Conservation (phyloP, 2,797 vertebrate genomes). For the Micromesistius poutassou region DNA sequence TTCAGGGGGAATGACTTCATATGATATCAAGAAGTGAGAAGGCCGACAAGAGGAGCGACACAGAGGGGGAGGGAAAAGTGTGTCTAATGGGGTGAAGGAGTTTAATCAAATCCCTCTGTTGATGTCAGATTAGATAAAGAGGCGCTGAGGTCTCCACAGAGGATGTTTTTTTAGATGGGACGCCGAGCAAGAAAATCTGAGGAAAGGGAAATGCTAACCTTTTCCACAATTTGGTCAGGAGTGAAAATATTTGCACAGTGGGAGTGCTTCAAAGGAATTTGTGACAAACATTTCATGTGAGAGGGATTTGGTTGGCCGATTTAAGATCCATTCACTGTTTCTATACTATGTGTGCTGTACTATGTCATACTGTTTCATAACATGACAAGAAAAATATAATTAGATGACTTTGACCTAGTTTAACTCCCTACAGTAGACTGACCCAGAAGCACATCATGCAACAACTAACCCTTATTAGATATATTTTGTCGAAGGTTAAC, state of each 20-base stretch:
- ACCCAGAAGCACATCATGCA: neutral
- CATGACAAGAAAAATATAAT: neutral
- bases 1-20: constrained; percentile 24
- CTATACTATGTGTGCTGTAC: too few species aligned
- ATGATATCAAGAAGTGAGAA: constrained; percentile 20
- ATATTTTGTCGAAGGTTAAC: neutral
- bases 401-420: neutral
- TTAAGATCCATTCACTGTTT: neutral
- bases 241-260: neutral
- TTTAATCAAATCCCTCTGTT: constrained; percentile 29
- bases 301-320: neutral
- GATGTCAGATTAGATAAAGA: constrained; percentile 20
- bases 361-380: too few species aligned
- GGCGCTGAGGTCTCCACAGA: neutral
- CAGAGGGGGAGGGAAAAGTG: constrained; percentile 17
- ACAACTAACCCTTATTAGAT: neutral
- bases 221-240: neutral
- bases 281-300: neutral
- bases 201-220: neutral
- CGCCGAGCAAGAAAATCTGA: neutral
- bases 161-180: neutral
- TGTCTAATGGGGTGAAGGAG: constrained; percentile 39
- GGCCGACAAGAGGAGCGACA: neutral
- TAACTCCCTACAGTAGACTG: neutral
- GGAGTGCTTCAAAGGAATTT: neutral